A percentile compares a stretch with the other conserved stretches of the same genome.
phyloP scores from a whole-genome alignment of 2,797 vertebrate genomes.

The Helicolenus hilgendorfi region DNA sequence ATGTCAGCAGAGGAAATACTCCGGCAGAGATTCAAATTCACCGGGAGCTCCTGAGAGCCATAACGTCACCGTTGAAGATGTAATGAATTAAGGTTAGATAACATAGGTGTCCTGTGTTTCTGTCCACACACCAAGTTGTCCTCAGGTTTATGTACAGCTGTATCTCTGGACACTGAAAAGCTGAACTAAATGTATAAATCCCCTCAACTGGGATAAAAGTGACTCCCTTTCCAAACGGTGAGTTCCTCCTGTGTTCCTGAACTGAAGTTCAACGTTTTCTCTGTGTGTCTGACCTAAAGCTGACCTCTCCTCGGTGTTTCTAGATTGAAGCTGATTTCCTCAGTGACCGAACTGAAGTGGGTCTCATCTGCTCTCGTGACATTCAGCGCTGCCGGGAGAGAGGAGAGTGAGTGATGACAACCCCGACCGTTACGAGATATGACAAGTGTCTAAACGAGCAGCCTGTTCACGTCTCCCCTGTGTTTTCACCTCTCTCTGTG shows the following conservation, averaged over 20 bases:
- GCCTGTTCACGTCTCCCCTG: background rate
- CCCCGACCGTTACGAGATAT: background rate
- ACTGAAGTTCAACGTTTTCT: background rate
- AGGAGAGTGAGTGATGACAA: background rate
- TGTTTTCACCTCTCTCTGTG: background rate
- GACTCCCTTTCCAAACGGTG: background rate
- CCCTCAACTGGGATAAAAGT: background rate
- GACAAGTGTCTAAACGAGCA: background rate
- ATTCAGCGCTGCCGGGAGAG: background rate
- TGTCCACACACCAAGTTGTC: background rate
- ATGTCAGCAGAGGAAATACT: background rate
- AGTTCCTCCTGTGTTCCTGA: background rate
- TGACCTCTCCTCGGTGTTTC: background rate
- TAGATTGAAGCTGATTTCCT: background rate
- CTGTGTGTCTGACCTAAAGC: background rate
- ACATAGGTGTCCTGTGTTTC: background rate
- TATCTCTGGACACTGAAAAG: background rate
- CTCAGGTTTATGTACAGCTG: background rate
- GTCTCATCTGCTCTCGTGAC: conserved; percentile 5
- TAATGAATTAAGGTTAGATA: background rate
- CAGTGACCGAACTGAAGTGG: background rate
- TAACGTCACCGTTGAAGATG: background rate
- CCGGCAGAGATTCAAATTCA: background rate
- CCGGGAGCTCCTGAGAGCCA: background rate
- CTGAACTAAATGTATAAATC: background rate